Conservation (phyloP, 1,140 invertebrate species). For the Drosophila paulistorum region DNA sequence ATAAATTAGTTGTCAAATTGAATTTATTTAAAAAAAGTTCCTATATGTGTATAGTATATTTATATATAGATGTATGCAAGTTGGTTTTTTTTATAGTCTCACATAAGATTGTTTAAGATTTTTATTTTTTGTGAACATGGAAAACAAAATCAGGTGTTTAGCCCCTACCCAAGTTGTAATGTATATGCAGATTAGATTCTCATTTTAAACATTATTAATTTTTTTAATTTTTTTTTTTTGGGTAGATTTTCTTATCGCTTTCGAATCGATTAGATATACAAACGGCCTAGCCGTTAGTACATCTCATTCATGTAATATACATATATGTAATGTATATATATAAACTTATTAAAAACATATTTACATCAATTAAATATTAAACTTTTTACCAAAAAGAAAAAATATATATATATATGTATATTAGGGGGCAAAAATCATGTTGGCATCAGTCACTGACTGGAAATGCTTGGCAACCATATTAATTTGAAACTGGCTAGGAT, state of each 20-base stretch:
- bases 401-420: not conserved
- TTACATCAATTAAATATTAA: conserved; percentile 47
- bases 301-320: conserved; percentile 48
- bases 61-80: conserved; percentile 26
- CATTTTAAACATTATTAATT: not conserved
- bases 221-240: not conserved
- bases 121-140: conserved; percentile 30
- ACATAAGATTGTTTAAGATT: conserved; percentile 71
- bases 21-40: conserved; percentile 53
- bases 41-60: conserved; percentile 47
- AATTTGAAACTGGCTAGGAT: conserved; percentile 5
- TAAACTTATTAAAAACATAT: conserved; percentile 68
- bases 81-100: conserved; percentile 48
- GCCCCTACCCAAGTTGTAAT: conserved; percentile 59
- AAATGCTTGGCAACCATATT: conserved; percentile 9
- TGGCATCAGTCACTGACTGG: conserved; percentile 7
- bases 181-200: conserved; percentile 47
- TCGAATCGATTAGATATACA: conserved; percentile 45
- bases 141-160: conserved; percentile 49
- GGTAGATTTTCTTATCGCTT: conserved; percentile 6
- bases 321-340: conserved; percentile 15
- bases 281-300: conserved; percentile 64
- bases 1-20: conserved; percentile 59
- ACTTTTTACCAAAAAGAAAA: not conserved
- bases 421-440: not conserved